A percentile compares a stretch with the other conserved stretches of the same genome.
Conservation (phyloP, 2,888 invertebrate species). For the Toxonevra muliebris region DNA sequence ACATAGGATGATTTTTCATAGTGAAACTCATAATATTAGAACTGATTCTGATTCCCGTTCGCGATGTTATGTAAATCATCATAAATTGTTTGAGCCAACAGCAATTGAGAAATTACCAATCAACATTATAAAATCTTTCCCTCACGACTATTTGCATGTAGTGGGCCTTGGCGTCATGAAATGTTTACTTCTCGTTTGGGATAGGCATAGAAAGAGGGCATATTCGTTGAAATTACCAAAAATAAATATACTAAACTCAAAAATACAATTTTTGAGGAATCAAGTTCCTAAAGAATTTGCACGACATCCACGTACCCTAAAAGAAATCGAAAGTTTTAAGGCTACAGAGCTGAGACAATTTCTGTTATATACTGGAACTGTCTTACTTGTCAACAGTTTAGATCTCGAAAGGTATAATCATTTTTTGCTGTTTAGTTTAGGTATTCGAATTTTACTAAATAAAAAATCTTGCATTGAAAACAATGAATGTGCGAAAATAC, state of each 20-base stretch:
- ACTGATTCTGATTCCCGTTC: conserved; percentile 26
- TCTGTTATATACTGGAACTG: conserved; percentile 30
- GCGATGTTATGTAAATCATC: conserved; percentile 26
- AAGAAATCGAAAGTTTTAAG: conserved; percentile 30
- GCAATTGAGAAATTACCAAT: conserved; percentile 27
- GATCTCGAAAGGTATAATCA: conserved; percentile 21
- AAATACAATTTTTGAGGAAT: conserved; percentile 25
- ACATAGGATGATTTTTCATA: conserved; percentile 30
- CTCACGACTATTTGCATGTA: conserved; percentile 28
- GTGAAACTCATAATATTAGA: conserved; percentile 18
- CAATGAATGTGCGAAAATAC: conserved; percentile 29
- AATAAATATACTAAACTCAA: conserved; percentile 27
- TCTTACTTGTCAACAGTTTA: conserved; percentile 26
- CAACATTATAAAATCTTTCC: conserved; percentile 23
- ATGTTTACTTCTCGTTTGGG: conserved; percentile 25
- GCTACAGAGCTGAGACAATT: conserved; percentile 30
- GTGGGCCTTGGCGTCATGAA: too few species aligned
- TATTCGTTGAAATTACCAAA: conserved; percentile 20
- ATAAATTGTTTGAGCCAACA: conserved; percentile 21
- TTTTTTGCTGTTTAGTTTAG: conserved; percentile 26
- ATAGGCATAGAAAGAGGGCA: conserved; percentile 18
- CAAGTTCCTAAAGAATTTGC: conserved; percentile 32
- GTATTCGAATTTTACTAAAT: conserved; percentile 27
- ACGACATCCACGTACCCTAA: conserved; percentile 28
- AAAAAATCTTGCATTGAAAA: too few species aligned